Conservation (phyloP, 2,797 vertebrate genomes). For the Chelon labrosus region DNA sequence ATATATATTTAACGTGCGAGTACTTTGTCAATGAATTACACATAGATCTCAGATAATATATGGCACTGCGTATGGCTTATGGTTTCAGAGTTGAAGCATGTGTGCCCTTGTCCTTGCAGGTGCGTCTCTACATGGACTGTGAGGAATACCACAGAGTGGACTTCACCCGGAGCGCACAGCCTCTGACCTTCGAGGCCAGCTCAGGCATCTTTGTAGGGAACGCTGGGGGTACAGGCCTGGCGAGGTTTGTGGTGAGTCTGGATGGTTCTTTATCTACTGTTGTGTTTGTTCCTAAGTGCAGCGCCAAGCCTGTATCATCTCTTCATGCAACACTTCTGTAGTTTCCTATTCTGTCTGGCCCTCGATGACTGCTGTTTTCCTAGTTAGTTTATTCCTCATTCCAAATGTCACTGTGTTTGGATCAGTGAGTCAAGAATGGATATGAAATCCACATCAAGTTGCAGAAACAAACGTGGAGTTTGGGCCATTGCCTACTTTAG, state of each 20-base stretch:
- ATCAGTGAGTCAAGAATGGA: slow-evolving; percentile 4
- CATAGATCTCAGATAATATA: no score
- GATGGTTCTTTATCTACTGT: neutral
- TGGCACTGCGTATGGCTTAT: neutral
- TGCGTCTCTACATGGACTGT: slow-evolving; percentile 92
- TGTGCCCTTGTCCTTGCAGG: slow-evolving; percentile 45
- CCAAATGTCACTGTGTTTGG: neutral
- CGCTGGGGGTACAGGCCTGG: slow-evolving; percentile 90
- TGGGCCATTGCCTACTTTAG: slow-evolving; percentile 34
- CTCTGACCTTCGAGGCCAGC: slow-evolving; percentile 89
- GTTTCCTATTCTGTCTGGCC: neutral
- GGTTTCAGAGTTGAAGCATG: neutral
- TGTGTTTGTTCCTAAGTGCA: neutral
- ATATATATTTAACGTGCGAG: neutral
- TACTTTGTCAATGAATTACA: no score
- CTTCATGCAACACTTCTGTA: neutral
- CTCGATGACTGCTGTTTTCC: neutral
- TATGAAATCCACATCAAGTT: neutral
- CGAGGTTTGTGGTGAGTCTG: slow-evolving; percentile 92
- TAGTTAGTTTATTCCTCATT: neutral
- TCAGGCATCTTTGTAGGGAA: slow-evolving; percentile 96
- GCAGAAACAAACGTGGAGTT: slow-evolving; percentile 46
- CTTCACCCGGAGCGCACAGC: slow-evolving; percentile 84
- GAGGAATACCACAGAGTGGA: slow-evolving; percentile 89
- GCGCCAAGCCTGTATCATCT: no score